Evolutionary conservation across 2,113 vertebrate species (phyloP).

Genomic region (Chaetodon trifascialis): DNA sequence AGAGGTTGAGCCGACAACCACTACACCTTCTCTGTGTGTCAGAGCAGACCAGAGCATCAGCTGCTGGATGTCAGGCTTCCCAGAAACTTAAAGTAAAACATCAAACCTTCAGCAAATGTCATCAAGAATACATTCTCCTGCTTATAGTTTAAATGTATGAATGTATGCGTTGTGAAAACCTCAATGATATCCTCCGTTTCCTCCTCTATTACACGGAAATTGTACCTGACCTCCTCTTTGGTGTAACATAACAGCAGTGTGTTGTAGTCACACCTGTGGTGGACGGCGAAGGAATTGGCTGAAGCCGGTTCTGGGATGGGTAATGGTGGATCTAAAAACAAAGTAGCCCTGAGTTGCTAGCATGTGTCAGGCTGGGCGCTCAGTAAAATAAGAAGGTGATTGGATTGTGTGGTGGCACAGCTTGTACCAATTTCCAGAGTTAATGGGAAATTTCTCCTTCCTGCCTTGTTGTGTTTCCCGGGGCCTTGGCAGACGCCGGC

Average conservation of each 20-base stretch:
- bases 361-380: constrained; percentile 31
- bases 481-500: neutral
- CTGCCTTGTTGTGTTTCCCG: constrained; percentile 46
- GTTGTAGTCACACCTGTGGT: neutral
- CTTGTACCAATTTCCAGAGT: constrained; percentile 81
- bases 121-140: neutral
- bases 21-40: neutral
- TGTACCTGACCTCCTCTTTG: neutral
- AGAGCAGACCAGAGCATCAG: neutral
- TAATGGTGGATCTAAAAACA: constrained; percentile 56
- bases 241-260: neutral
- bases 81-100: neutral
- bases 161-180: neutral
- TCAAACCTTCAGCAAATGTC: neutral
- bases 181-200: neutral
- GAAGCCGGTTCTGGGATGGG: constrained; percentile 4
- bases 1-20: too few relatives aligned
- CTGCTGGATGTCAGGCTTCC: neutral
- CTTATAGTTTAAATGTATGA: neutral
- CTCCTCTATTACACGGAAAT: neutral
- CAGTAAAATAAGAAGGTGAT: constrained; percentile 65
- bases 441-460: constrained; percentile 78
- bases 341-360: constrained; percentile 34
- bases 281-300: constrained; percentile 6
- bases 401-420: constrained; percentile 72